These are phyloP conservation scores for Pithys albifrons DNA, from an alignment of 2,113 vertebrate genomes.

Conservation along the genomic window DNA sequence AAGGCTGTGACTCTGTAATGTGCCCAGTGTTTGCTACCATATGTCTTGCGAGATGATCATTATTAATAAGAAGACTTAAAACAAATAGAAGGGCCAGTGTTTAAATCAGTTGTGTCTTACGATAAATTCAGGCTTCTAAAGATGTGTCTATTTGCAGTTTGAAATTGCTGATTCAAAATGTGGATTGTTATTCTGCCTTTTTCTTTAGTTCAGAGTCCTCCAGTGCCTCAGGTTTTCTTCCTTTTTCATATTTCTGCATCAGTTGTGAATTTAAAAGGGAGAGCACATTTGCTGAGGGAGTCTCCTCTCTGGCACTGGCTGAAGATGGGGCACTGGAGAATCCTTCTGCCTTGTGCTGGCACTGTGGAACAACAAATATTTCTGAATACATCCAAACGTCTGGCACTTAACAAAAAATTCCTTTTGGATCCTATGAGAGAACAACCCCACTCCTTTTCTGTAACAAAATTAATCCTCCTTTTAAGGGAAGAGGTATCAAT, in stretches of 20 bases:
- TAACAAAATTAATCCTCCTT: neutral
- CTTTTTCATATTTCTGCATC: neutral
- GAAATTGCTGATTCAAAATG: neutral
- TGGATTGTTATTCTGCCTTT: neutral
- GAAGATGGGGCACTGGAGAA: neutral
- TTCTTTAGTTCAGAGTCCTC: neutral
- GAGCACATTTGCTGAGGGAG: neutral
- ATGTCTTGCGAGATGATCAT: neutral
- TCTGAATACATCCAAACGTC: neutral
- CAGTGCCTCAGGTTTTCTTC: neutral
- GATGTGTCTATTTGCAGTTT: neutral
- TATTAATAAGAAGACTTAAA: neutral
- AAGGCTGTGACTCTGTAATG: neutral
- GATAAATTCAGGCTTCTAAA: neutral
- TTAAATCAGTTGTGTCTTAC: neutral
- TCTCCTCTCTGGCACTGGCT: neutral
- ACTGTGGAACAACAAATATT: neutral
- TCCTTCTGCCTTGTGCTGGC: neutral
- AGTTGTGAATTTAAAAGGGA: neutral
- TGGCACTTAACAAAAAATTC: neutral
- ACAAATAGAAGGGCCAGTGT: neutral
- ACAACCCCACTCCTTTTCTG: neutral
- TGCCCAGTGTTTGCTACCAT: accelerated
- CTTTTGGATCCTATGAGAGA: neutral
- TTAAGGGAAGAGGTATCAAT: neutral